Evolutionary conservation across 2,113 vertebrate genomes (phyloP), one percentile per base, ranked within the genome.

Genomic region (Malurus elegans): DNA sequence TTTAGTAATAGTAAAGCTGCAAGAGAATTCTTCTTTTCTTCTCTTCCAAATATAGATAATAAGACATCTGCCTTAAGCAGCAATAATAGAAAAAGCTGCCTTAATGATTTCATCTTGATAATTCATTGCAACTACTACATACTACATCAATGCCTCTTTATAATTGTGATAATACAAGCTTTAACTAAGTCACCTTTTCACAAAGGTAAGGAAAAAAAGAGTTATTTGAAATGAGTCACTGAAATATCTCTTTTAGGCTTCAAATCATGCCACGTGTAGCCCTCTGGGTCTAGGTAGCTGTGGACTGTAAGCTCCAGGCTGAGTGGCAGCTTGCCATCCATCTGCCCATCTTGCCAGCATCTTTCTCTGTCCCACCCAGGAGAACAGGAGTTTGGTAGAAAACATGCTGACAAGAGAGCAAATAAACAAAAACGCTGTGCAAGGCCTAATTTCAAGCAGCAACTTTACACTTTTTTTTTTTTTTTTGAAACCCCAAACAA

Each of bases 301-400:
- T 18, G 40, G 87, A 88, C 86, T 67, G 50, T 66, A 36, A 79
- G 94, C 96, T 95, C 58, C 72, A 88, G 92, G 96, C 96, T 72
- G 79, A 87, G 87, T 93, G 93, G 96, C 97, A 97, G 93, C 91
- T 92, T 97, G 96, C 95, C 95, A 96, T 95, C 96, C 96, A 97
- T 96, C 96, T 97, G 94, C 79, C 92, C 82, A 92, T 54, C 76
- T 74, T 94, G 87, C 92, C 93, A 94, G 78, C 64, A 79, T 94
- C 96, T 92, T 95, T 76, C 75, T 92, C 91, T 54, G 73, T 82
- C 93, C 90, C 93, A 90, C 94, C 83, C 91, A 66, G 67, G 93
- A 96, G 96, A 90, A 48, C 24, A 26, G 58, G 18, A 66, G 53
- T 56, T 80, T 88, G 60, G 79, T 72, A 76, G 80, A 91, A 93